Percentiles rank a stretch among this genome's conserved stretches.
Conservation (phyloP, 2,113 vertebrate species). For the Hystrix brachyura region DNA sequence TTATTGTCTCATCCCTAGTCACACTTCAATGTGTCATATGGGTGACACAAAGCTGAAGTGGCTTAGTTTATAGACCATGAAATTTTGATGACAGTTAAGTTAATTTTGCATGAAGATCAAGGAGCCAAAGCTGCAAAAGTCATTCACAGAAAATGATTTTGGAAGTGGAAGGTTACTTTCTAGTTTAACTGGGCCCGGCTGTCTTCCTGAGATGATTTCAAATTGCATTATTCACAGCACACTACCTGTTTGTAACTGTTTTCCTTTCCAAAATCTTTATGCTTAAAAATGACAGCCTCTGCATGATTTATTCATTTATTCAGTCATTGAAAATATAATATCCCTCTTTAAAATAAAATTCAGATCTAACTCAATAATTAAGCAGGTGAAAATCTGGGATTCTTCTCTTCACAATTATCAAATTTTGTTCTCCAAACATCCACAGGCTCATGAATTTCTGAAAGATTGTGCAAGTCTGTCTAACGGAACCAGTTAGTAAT, state of each 20-base stretch:
- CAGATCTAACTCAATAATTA: constrained; percentile 73
- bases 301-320: constrained; percentile 68
- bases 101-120: constrained; percentile 92
- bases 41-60: constrained; percentile 86
- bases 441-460: constrained; percentile 30
- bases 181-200: constrained; percentile 80
- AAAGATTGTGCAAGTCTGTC: constrained; percentile 2
- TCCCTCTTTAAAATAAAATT: constrained; percentile 78
- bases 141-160: constrained; percentile 85
- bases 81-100: constrained; percentile 90
- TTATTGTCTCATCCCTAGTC: constrained; percentile 83
- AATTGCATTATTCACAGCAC: constrained; percentile 83
- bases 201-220: constrained; percentile 84
- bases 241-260: constrained; percentile 79
- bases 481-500: constrained; percentile 53
- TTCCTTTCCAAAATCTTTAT: constrained; percentile 78
- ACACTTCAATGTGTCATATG: constrained; percentile 85
- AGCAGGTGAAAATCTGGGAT: constrained; percentile 65
- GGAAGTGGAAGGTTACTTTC: constrained; percentile 79
- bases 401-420: constrained; percentile 80
- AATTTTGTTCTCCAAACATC: constrained; percentile 60
- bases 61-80: constrained; percentile 89
- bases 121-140: constrained; percentile 87
- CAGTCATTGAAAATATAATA: constrained; percentile 73
- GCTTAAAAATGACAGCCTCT: constrained; percentile 73